Evolutionary conservation across 2,113 vertebrate genomes (phyloP).

Genomic region (Semnornis frantzii): DNA sequence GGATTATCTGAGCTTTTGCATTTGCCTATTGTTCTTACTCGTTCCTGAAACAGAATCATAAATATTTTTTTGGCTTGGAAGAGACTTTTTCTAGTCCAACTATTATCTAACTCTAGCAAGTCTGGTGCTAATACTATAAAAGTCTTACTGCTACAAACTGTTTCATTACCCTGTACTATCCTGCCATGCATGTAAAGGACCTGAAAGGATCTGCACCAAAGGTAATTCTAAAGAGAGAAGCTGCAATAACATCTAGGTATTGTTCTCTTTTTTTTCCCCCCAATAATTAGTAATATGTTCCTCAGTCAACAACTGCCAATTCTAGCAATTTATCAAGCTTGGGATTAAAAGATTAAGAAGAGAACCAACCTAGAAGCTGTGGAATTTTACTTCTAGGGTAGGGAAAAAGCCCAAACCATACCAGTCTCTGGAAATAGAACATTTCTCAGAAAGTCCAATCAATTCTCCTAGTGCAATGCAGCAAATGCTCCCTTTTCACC

Average conservation of each 20-base stretch:
- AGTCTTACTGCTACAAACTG: not conserved
- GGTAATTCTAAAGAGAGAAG: not conserved
- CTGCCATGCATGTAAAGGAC: not conserved
- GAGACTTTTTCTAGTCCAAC: too few relatives aligned
- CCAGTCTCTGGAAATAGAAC: not conserved
- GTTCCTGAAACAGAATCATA: not conserved
- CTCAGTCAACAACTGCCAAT: not conserved
- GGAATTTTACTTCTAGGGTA: not conserved
- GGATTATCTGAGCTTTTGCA: not conserved
- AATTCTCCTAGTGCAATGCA: not conserved
- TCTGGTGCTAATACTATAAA: not conserved
- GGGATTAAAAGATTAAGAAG: not conserved
- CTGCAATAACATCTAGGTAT: not conserved
- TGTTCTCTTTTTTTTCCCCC: not conserved
- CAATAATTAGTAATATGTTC: not conserved
- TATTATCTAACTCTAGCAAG: too few relatives aligned
- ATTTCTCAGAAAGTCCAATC: not conserved
- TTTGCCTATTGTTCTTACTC: not conserved
- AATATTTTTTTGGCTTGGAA: too few relatives aligned
- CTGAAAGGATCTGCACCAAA: not conserved
- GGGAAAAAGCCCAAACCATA: not conserved
- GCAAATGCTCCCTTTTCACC: not conserved
- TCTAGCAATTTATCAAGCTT: not conserved
- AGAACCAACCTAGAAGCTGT: not conserved
- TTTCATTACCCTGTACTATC: not conserved